phyloP scores from a whole-genome alignment of 2,888 invertebrate genomes.

The Scrobipalpa atriplicella region DNA sequence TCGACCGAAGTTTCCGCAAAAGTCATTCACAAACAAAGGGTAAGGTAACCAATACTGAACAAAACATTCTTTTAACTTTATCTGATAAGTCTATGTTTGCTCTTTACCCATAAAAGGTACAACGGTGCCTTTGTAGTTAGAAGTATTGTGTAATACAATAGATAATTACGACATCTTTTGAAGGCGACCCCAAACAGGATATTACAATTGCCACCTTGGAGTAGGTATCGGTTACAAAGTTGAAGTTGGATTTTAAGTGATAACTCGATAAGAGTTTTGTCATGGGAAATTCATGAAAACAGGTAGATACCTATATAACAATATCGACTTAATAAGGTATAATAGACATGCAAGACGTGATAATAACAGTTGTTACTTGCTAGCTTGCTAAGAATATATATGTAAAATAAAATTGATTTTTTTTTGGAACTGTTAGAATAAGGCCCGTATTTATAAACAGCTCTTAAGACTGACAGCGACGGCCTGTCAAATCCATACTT shows the following conservation, averaged over 20 bases:
- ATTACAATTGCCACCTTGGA: conserved; percentile 19
- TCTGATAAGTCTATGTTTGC: conserved; percentile 41
- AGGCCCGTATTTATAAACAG: too few species aligned
- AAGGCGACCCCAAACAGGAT: conserved; percentile 42
- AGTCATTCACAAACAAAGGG: conserved; percentile 13
- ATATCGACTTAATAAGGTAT: too few species aligned
- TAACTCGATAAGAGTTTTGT: background rate
- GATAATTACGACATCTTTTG: conserved; percentile 59
- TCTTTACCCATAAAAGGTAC: conserved; percentile 37
- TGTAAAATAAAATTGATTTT: too few species aligned
- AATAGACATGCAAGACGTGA: too few species aligned
- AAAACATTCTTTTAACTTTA: conserved; percentile 37
- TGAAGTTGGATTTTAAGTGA: background rate
- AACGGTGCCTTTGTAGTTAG: conserved; percentile 55
- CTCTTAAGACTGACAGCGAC: too few species aligned
- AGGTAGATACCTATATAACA: background rate
- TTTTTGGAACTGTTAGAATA: too few species aligned
- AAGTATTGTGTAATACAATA: conserved; percentile 47
- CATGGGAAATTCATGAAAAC: background rate
- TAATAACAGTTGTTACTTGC: too few species aligned
- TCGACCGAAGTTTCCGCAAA: conserved; percentile 26
- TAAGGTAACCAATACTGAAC: conserved; percentile 16
- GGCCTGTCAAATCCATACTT: too few species aligned
- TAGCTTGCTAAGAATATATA: too few species aligned
- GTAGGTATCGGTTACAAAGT: conserved; percentile 19